Evolutionary conservation across 2,797 vertebrate species (phyloP).

Genomic region (Microchirus variegatus): DNA sequence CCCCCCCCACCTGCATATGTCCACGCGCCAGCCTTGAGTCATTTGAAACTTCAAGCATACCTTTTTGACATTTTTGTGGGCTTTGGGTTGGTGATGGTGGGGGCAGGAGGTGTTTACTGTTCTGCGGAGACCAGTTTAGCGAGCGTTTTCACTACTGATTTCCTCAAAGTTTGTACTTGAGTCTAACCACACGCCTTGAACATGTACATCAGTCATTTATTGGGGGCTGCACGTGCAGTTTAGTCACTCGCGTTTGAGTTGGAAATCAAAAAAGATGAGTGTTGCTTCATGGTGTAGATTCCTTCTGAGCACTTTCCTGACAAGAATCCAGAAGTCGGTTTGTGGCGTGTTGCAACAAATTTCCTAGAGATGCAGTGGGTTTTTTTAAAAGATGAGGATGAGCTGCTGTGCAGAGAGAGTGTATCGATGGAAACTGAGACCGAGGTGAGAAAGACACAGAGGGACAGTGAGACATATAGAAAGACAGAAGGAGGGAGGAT

Average conservation of each 20-base stretch:
- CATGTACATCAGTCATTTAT: conserved; percentile 8
- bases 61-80: conserved; percentile 55
- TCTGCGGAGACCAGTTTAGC: conserved; percentile 40
- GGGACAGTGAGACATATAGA: conserved; percentile 62
- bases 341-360: neutral
- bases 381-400: neutral
- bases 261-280: neutral
- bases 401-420: neutral
- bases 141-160: conserved; percentile 36
- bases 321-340: neutral
- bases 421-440: conserved; percentile 50
- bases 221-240: neutral
- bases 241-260: conserved; percentile 3
- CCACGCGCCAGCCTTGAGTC: neutral
- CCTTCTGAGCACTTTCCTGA: neutral
- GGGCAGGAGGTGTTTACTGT: conserved; percentile 4
- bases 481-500: conserved; percentile 49
- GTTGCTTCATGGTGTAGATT: neutral
- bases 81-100: conserved; percentile 16
- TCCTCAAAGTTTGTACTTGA: neutral
- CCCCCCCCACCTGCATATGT: neutral
- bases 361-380: conserved; percentile 6
- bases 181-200: conserved; percentile 5
- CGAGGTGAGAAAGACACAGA: conserved; percentile 27
- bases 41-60: conserved; percentile 39